phyloP scores from a whole-genome alignment of 2,888 invertebrate genomes.

The Agonopterix alstromeriana region DNA sequence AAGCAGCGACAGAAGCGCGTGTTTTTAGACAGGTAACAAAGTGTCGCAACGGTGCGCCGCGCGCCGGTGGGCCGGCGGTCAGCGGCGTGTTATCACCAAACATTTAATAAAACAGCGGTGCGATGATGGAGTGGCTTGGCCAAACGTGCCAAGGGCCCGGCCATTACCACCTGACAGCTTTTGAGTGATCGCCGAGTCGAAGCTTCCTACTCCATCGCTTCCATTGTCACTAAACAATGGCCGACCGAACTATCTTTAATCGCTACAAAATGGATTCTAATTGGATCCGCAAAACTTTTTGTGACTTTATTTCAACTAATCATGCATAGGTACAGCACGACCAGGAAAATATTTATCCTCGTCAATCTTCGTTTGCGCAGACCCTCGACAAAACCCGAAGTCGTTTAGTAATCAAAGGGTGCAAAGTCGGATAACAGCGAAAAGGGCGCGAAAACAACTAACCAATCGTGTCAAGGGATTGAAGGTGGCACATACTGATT shows the following conservation, averaged over 20 bases:
- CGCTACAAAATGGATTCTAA: slow-evolving; percentile 66
- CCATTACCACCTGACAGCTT: slow-evolving; percentile 66
- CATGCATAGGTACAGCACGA: slow-evolving; percentile 20
- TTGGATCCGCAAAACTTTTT: slow-evolving; percentile 64
- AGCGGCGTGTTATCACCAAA: slow-evolving; percentile 38
- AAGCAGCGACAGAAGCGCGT: slow-evolving; percentile 30
- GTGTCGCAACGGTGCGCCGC: slow-evolving; percentile 49
- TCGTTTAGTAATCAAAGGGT: too few species aligned
- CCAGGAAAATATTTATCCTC: too few species aligned
- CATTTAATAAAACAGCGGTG: slow-evolving; percentile 57
- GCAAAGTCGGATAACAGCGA: too few species aligned
- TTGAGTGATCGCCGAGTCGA: slow-evolving; percentile 55
- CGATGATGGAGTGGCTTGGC: slow-evolving; percentile 58
- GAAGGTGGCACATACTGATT: too few species aligned
- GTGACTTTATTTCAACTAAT: slow-evolving; percentile 28
- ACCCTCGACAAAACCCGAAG: too few species aligned
- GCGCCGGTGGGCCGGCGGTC: slow-evolving; percentile 26
- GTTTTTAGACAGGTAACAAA: slow-evolving; percentile 44
- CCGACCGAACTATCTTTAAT: slow-evolving; percentile 60
- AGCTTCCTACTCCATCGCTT: slow-evolving; percentile 46
- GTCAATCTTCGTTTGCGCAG: too few species aligned
- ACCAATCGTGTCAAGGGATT: too few species aligned
- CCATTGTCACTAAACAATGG: slow-evolving; percentile 67
- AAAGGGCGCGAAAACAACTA: too few species aligned
- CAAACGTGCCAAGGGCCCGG: slow-evolving; percentile 39